Evolutionary conservation across 2,888 invertebrate species (phyloP).

Genomic region (Hydraecia micacea): DNA sequence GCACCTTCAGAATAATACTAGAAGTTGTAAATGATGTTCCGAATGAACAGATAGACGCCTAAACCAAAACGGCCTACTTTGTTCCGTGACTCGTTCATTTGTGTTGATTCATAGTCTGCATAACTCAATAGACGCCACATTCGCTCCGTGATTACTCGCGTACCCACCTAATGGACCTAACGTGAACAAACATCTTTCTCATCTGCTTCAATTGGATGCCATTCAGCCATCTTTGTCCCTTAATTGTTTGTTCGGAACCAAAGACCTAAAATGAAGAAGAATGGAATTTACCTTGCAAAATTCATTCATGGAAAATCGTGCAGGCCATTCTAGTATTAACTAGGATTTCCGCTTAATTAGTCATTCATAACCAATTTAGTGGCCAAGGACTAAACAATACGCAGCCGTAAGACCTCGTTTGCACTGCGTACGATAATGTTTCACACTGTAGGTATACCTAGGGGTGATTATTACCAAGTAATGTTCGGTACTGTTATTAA

Average conservation of each 20-base stretch:
- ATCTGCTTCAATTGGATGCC: constrained; percentile 34
- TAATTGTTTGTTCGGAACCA: constrained; percentile 41
- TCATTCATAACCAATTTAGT: constrained; percentile 55
- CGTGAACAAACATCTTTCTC: constrained; percentile 52
- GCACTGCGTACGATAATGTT: constrained; percentile 22
- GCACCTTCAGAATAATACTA: not conserved
- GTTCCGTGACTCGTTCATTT: constrained; percentile 10
- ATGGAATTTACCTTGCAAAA: constrained; percentile 23
- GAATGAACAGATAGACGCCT: not conserved
- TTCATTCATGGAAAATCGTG: constrained; percentile 35
- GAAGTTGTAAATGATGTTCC: not conserved
- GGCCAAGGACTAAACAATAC: constrained; percentile 44
- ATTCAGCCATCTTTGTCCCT: constrained; percentile 31
- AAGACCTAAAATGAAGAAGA: constrained; percentile 27
- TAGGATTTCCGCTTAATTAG: constrained; percentile 48
- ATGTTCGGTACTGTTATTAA: constrained; percentile 41
- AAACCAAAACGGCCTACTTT: not conserved
- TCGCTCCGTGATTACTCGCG: constrained; percentile 32
- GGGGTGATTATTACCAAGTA: constrained; percentile 37
- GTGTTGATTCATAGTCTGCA: constrained; percentile 34
- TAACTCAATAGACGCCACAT: constrained; percentile 35
- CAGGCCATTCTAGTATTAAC: constrained; percentile 37
- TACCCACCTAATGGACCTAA: constrained; percentile 27
- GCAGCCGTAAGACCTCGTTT: constrained; percentile 33
- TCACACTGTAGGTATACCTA: constrained; percentile 22